phyloP scores from a whole-genome alignment of 2,113 vertebrate species.

The Sprattus sprattus region DNA sequence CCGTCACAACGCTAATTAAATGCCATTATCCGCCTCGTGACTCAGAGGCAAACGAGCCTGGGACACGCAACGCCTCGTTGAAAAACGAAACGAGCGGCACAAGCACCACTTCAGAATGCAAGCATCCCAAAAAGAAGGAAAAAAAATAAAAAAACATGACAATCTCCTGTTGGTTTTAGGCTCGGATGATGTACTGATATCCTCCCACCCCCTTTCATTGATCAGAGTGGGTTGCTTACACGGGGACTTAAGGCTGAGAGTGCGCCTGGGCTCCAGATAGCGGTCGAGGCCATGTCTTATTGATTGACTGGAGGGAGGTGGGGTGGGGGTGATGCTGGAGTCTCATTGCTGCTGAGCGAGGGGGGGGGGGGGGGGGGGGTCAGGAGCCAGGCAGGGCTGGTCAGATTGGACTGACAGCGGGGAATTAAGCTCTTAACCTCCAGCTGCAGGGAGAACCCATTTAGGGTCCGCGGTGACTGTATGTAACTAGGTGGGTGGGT shows the following conservation, averaged over 20 bases:
- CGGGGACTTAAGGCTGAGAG: background rate
- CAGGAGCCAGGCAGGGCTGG: slow-evolving; percentile 36
- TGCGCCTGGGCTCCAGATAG: slow-evolving; percentile 22
- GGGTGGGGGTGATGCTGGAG: background rate
- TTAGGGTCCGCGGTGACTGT: slow-evolving; percentile 36
- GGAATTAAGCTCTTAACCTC: slow-evolving; percentile 65
- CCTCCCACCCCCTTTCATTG: slow-evolving; percentile 7
- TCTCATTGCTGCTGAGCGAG: slow-evolving; percentile 15
- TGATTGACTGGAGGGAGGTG: slow-evolving; percentile 35
- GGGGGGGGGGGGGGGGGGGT: slow-evolving; percentile 18
- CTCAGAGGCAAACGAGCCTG: background rate
- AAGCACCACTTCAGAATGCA: background rate
- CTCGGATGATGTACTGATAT: background rate
- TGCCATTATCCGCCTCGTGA: background rate
- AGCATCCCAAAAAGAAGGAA: background rate
- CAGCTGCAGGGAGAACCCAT: slow-evolving; percentile 45
- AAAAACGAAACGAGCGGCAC: slow-evolving; percentile 3
- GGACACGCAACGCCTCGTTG: background rate
- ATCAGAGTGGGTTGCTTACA: slow-evolving; percentile 25
- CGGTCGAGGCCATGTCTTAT: slow-evolving; percentile 28
- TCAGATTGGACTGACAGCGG: slow-evolving; percentile 57
- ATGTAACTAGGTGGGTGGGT: slow-evolving; percentile 36
- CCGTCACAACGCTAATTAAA: slow-evolving; percentile 15
- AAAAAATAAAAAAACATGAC: background rate
- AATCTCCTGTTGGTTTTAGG: background rate